Evolutionary conservation across 35 echinoderm and acorn worm genomes (phyloP), one percentile per base, ranked within the genome.

Genomic region (Apostichopus californicus): DNA sequence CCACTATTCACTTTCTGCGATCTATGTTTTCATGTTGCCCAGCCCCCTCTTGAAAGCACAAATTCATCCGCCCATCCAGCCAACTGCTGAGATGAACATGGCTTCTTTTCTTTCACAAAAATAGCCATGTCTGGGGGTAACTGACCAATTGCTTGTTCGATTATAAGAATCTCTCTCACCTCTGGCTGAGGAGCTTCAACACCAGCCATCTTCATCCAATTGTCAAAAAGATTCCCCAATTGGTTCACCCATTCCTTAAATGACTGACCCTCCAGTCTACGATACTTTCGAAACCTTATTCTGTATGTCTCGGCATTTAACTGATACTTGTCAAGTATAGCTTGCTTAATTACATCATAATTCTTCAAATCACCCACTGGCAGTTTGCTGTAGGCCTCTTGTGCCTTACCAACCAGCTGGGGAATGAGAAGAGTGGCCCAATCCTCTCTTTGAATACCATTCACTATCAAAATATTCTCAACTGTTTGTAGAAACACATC

Each of bases 21-120:
- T 9, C 81, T 85, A 58, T 58, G 54, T 17, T 58, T 59, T 6
- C 54, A 84, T n/a, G 14, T 4, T 82, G n/a, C 6, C 79, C 79
- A 82, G 12, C 81, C 14, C 13, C 81, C 81, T 5, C 22, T 10
- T 20, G 81, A 84, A 15, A 84, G 81, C 9, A 84, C 81, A 84
- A 84, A 84, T 57, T 84, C 10, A 84, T 84, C 81, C 3, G 54
- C 81, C 55, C 54, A 84, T 10, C 9, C 12, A 57, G 52, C 54
- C 9, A 84, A 58, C 57, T 84, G 81, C 21, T 84, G 81, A 22
- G 81, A 52, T 57, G 81, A 57, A 58, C 10, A 17, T 58, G 81
- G 81, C 81, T 58, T 85, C 54, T 18, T 85, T 59, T 85, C 81
- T 85, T 85, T 85, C 9, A 58, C 54, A 54, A 54, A 85, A n/a